Evolutionary conservation across 2,888 invertebrate genomes (phyloP).

Genomic region (Scelioninae gen. 1): DNA sequence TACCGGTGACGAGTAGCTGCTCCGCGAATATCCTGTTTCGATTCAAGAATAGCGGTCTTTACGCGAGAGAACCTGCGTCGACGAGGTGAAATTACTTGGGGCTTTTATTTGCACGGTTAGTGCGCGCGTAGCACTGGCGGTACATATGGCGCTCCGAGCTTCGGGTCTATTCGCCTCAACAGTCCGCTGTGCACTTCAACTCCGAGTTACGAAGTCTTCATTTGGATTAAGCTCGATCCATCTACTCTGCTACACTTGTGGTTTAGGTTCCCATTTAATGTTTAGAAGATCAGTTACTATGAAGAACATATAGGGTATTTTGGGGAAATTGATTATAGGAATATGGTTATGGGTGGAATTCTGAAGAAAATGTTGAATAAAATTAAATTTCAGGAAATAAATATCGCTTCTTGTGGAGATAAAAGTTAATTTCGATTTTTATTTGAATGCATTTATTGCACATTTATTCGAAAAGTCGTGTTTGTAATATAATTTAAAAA

Average conservation of each 20-base stretch:
- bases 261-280: slow-evolving; percentile 2
- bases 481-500: too few species aligned
- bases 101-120: slow-evolving; percentile 45
- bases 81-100: slow-evolving; percentile 40
- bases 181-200: slow-evolving; percentile 32
- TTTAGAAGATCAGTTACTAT: background rate
- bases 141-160: slow-evolving; percentile 36
- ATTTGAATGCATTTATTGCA: too few species aligned
- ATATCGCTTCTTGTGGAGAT: too few species aligned
- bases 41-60: slow-evolving; percentile 52
- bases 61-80: slow-evolving; percentile 19
- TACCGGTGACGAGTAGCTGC: slow-evolving; percentile 72
- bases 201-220: slow-evolving; percentile 37
- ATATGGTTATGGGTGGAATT: too few species aligned
- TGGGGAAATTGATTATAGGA: too few species aligned
- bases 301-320: too few species aligned
- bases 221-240: slow-evolving; percentile 42
- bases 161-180: background rate
- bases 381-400: too few species aligned
- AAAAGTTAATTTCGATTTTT: too few species aligned
- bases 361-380: too few species aligned
- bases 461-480: too few species aligned
- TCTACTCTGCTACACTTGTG: background rate
- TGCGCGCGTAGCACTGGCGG: slow-evolving; percentile 12
- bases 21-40: slow-evolving; percentile 76